These are phyloP conservation scores for Melanaphis sacchari DNA, from an alignment of 1,140 invertebrate genomes.

Conservation along the genomic window DNA sequence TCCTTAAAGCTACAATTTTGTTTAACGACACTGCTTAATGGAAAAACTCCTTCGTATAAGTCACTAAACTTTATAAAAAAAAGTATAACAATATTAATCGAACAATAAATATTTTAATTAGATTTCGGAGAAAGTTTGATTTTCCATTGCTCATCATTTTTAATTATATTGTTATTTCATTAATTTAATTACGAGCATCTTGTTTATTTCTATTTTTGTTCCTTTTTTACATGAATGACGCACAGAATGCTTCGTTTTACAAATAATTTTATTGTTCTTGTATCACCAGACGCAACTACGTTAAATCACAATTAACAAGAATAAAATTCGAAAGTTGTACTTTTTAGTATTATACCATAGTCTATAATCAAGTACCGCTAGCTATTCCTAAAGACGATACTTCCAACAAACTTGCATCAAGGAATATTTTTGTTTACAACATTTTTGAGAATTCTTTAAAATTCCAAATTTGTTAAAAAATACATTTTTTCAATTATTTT, in stretches of 20 bases:
- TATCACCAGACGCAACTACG: not conserved
- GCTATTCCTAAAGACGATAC: not conserved
- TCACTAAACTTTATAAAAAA: not conserved
- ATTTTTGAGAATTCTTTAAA: not conserved
- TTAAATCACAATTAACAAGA: not conserved
- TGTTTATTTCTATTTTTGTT: not conserved
- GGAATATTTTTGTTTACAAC: not conserved
- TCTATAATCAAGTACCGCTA: not conserved
- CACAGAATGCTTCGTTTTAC: not conserved
- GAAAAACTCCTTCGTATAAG: not conserved
- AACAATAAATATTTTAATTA: constrained; percentile 35
- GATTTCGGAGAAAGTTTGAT: constrained; percentile 7
- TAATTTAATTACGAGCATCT: not conserved
- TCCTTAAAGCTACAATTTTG: not conserved
- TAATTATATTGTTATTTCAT: constrained; percentile 3
- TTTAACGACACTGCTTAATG: not conserved
- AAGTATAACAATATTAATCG: constrained; percentile 24
- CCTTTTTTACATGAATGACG: not conserved
- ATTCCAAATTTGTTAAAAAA: not conserved
- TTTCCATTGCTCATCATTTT: not conserved
- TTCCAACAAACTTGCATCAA: not conserved
- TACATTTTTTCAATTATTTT: not conserved
- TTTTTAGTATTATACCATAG: no score
- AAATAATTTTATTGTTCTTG: not conserved
- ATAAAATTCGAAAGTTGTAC: not conserved